Percentiles rank a stretch among this genome's conserved stretches.
These are phyloP conservation scores for rabbit (Oryctolagus cuniculus) DNA, from an alignment of 2,113 vertebrate species.

Conservation along the genomic window mOryCun1.1 NC_091453.1:106771001-106771500, in stretches of 20 bases:
- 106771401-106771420: slow-evolving; percentile 48
- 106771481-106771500: slow-evolving; percentile 21
- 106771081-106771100: slow-evolving; percentile 39
- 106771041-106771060: slow-evolving; percentile 57
- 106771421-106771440: slow-evolving; percentile 11
- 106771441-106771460: slow-evolving; percentile 22
- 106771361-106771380: slow-evolving; percentile 39
- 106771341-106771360: slow-evolving; percentile 56
- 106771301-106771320: not conserved
- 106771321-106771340: slow-evolving; percentile 45
- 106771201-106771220: not conserved
- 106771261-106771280: slow-evolving; percentile 4
- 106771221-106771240: slow-evolving; percentile 41
- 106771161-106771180: slow-evolving; percentile 50
- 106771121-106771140: slow-evolving; percentile 28
- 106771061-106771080: slow-evolving; percentile 61
- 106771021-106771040: slow-evolving; percentile 59
- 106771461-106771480: not conserved
- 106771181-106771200: not conserved
- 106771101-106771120: slow-evolving; percentile 57
- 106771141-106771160: not conserved
- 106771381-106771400: slow-evolving; percentile 66
- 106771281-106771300: slow-evolving; percentile 53
- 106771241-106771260: slow-evolving; percentile 51
- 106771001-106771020: slow-evolving; percentile 41